Evolutionary conservation across 2,888 invertebrate species (phyloP).

Genomic region (Polydrusus cervinus): DNA sequence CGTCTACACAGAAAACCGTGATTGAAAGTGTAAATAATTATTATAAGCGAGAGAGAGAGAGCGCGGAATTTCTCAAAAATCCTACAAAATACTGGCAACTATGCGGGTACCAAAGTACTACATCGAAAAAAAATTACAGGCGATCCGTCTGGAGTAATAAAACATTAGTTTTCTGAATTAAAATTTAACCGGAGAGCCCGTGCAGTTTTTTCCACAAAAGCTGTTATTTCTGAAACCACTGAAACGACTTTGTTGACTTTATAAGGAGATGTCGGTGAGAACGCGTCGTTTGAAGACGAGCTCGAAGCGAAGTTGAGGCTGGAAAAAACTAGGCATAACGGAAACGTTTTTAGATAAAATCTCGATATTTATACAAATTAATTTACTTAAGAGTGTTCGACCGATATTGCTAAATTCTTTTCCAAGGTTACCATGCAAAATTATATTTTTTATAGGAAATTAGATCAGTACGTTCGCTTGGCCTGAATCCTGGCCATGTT

Average conservation of each 20-base stretch:
- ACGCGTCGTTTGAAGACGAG: conserved; percentile 5
- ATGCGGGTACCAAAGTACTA: conserved; percentile 2
- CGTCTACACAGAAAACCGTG: too few relatives aligned
- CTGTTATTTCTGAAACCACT: conserved; percentile 40
- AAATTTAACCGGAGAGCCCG: conserved; percentile 32
- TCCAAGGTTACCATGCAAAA: too few relatives aligned
- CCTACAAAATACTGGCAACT: background rate
- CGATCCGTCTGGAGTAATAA: conserved; percentile 51
- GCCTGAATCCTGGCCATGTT: too few relatives aligned
- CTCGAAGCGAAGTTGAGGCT: background rate
- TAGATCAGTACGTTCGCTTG: too few relatives aligned
- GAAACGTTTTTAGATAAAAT: background rate
- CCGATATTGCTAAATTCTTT: too few relatives aligned
- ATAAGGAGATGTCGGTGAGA: conserved; percentile 6
- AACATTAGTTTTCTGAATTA: conserved; percentile 50
- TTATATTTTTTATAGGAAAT: too few relatives aligned
- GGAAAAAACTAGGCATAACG: background rate
- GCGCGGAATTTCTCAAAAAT: too few relatives aligned
- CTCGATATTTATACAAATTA: background rate
- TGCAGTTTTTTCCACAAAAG: conserved; percentile 18
- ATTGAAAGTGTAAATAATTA: too few relatives aligned
- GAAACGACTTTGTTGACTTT: background rate
- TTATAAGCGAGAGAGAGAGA: too few relatives aligned
- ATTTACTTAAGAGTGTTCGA: too few relatives aligned
- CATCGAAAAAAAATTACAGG: conserved; percentile 26